phyloP scores from a whole-genome alignment of 1,140 invertebrate genomes.

The Nylanderia fulva region DNA sequence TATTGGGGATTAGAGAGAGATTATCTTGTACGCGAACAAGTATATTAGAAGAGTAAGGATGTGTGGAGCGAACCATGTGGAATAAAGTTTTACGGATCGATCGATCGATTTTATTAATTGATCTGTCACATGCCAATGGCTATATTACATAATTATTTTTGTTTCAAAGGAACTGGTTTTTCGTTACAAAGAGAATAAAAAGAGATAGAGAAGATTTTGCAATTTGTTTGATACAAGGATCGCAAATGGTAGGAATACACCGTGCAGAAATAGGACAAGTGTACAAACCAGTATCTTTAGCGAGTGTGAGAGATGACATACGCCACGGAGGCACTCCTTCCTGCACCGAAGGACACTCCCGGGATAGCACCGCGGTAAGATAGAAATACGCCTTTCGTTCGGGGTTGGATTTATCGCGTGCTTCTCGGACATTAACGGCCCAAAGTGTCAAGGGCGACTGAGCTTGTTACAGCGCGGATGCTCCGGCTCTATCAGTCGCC shows the following conservation, averaged over 20 bases:
- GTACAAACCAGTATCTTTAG: constrained; percentile 59
- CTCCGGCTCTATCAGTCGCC: constrained; percentile 69
- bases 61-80: neutral
- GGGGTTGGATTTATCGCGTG: constrained; percentile 76
- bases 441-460: constrained; percentile 84
- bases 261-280: constrained; percentile 24
- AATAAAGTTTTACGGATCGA: neutral
- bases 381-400: constrained; percentile 61
- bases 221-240: neutral
- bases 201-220: neutral
- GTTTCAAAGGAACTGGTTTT: too few species aligned
- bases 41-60: neutral
- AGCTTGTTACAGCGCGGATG: constrained; percentile 73
- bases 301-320: constrained; percentile 45
- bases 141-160: neutral
- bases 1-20: constrained; percentile 27
- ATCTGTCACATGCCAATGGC: neutral
- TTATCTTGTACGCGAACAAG: neutral
- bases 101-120: constrained; percentile 21
- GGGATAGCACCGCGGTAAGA: constrained; percentile 45
- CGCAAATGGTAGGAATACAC: neutral
- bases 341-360: constrained; percentile 55
- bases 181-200: neutral
- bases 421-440: constrained; percentile 76
- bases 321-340: constrained; percentile 61